phyloP scores from a whole-genome alignment of 2,113 vertebrate species.

The Xenus cinereus region DNA sequence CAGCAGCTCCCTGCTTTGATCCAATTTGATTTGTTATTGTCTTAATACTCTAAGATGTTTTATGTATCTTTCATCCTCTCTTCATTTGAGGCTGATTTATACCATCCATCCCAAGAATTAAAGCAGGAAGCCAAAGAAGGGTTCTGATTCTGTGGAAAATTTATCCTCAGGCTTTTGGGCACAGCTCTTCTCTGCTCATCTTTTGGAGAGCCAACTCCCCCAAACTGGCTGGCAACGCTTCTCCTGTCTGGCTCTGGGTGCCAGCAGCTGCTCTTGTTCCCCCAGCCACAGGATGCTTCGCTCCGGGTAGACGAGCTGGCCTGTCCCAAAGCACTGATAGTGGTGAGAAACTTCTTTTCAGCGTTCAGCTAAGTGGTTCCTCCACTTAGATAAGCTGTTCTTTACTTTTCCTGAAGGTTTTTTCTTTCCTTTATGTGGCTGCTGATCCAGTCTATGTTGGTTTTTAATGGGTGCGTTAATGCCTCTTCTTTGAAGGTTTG shows the following conservation, averaged over 20 bases:
- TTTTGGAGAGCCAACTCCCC: background rate
- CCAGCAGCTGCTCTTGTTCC: background rate
- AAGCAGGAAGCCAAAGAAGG: background rate
- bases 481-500: background rate
- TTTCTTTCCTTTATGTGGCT: background rate
- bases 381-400: background rate
- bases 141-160: background rate
- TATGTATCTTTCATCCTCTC: background rate
- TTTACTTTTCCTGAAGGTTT: background rate
- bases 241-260: background rate
- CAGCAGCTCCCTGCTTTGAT: background rate
- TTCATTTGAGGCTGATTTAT: background rate
- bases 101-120: background rate
- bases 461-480: background rate
- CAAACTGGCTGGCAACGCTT: accelerated
- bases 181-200: background rate
- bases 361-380: background rate
- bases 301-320: background rate
- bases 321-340: background rate
- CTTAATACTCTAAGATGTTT: background rate
- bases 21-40: background rate
- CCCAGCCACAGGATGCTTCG: background rate
- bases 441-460: background rate
- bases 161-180: background rate
- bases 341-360: background rate